Base-by-base conservation (phyloP, 1,140 invertebrate genomes). In the Drosophila subobscura region DNA sequence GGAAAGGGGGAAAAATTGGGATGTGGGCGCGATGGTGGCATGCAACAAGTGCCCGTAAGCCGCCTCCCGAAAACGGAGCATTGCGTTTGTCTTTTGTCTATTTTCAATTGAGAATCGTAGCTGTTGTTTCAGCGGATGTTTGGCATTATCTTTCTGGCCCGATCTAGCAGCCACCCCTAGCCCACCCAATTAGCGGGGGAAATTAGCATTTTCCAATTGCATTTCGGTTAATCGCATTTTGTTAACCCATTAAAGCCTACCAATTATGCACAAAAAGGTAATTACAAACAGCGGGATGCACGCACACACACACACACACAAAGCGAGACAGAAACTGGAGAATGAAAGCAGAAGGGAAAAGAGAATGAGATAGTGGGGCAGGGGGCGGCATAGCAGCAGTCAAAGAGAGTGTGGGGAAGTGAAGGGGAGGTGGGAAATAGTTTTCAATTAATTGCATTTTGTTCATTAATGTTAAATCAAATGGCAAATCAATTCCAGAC, bases 191-290 rank as follows among this genome's bases (percentile, higher is more conserved):
- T 64, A 64, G 40, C 25, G 58, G 14, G 14, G 10, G 8, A 59
- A 45, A 56, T 68, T 61, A 50, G 61, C 70, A 79, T 73, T 68
- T 70, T 25, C 25, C 74, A 64, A 55, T 80, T 77, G 66, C 56
- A 77, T 65, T 75, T 47, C 52, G 72, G 60, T 81, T 81, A 81
- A 81, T 81, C 79, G 72, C 78, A 81, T 81, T 81, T 74, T 47
- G 78, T 57, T 68, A 68, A 59, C 42, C 60, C 57, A 77, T 80
- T 80, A 77, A 72, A 77, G 78, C 60, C 72, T 22, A 68, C 74
- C 80, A 83, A 83, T 83, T 74, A 74, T 83, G 79, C 79, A 83
- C 46, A 52, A 83, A 68, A 70, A 59, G 67, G 67, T 68, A 68
- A 68, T 68, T 68, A 68, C 65, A 68, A 67, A 67, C 52, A 57